Base-by-base conservation (phyloP, 2,888 invertebrate species). In the Netelia inedita region DNA sequence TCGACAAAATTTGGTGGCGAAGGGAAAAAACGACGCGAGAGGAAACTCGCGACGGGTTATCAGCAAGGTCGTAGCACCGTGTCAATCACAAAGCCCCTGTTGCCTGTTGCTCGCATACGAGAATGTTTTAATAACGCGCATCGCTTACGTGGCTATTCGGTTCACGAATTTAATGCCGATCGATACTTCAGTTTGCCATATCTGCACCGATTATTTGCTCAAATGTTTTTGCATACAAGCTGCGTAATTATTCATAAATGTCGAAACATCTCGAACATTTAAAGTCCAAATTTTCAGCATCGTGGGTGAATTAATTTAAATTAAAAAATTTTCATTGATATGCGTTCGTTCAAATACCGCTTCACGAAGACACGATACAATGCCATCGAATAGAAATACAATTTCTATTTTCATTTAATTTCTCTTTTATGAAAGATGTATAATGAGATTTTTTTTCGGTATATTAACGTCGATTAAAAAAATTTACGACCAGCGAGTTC, bases 11-110 rank as follows among this genome's bases (percentile, higher is more conserved):
- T 63, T 23, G 19, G 16, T 46, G 5, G 21, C 16, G 41, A 53
- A 53, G 57, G 8, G 16, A 66, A 41, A 76, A 73, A 46, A 65
- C 43, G 65, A n/a, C n/a, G 63, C 2, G 61, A 79, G 55, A 53
- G 21, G 65, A 53, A 73, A 57, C 46, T 14, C 16, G 19, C 50
- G 63, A 61, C 76, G 84, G 81, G 80, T 83, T 86, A 83, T 86
- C 85, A 86, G 83, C 78, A 83, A 86, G 85, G 85, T 81, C 83
- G 74, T 50, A 65, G 53, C 68, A 75, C 28, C 28, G 55, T 83
- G 80, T 71, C 76, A 80, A 50, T 11, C 21, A 16, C 61, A 46
- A 14, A n/a, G 78, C 28, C 1, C 23, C 23, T 2, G 23, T 23
- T 71, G 59, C 6, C 57, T 61, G 61, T 65, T 59, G 50, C 11